Conservation (phyloP, 2,113 vertebrate genomes). For the Tor tambroides region DNA sequence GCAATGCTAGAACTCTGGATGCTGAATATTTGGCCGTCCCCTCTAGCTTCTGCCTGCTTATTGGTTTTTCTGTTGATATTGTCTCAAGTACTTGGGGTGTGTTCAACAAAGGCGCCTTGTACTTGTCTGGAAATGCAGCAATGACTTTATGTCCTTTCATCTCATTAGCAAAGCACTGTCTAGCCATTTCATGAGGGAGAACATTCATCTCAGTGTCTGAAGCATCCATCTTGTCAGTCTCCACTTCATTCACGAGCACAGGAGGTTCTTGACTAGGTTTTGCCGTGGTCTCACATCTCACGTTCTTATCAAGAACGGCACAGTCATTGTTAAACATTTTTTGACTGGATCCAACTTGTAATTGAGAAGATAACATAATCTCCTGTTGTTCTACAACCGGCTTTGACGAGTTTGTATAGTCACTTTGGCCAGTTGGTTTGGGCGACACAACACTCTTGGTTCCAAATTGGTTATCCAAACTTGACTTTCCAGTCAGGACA, state of each 20-base stretch:
- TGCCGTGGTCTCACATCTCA: background rate
- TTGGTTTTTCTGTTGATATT: constrained; percentile 10
- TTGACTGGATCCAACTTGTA: background rate
- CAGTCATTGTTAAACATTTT: background rate
- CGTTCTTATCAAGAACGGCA: background rate
- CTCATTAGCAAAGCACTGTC: constrained; percentile 40
- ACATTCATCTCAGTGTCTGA: constrained; percentile 58
- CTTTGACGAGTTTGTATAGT: background rate
- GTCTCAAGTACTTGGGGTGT: background rate
- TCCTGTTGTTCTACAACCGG: background rate
- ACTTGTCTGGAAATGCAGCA: constrained; percentile 5
- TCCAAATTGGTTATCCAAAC: background rate
- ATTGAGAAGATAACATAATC: background rate
- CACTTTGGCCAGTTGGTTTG: background rate
- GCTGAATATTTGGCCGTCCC: background rate
- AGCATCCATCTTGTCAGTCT: constrained; percentile 46
- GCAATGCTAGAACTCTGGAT: background rate
- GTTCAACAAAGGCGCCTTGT: background rate
- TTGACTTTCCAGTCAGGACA: background rate
- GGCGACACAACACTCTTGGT: background rate
- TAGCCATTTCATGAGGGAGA: constrained; percentile 65
- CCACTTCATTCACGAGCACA: background rate
- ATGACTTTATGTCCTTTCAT: background rate
- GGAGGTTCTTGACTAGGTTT: background rate
- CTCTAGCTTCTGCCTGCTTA: background rate